Base-by-base conservation (phyloP, 2,888 invertebrate genomes). In the Tuberolachnus salignus region DNA sequence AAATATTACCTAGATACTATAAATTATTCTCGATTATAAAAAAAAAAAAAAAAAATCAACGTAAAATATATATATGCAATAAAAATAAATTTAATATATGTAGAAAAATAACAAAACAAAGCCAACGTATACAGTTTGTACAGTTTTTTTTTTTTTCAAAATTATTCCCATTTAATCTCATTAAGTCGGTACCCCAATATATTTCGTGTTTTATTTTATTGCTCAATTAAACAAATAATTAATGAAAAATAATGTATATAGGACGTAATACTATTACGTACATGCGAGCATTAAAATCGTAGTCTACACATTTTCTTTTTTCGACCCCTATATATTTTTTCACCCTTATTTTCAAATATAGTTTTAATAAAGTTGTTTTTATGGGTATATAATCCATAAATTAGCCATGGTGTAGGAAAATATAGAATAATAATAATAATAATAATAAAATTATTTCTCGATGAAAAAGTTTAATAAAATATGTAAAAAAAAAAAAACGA, bases 251-350 rank as follows among this genome's bases (percentile, higher is more conserved):
- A 34, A 34, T 34, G 6, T 34, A 34, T 3, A 3, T 4, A 6
- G 34, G 3, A 34, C 34, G 34, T 6, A 34, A 34, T 4, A 34
- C 3, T 59, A 59, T 46, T 46, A 49, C 19, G 23, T n/a, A 23
- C 57, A 19, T 72, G 72, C 72, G 72, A 61, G 72, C 49, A 19
- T 26, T 51, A 26, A 72, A 72, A 72, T 72, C 71, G 19, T 51
- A 51, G 57, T 57, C 23, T 57, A 71, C 57, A 23, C 21, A 42
- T 55, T 34, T 19, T n/a, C 19, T 53, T 4, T 34, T 34, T 61
- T 72, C 49, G 61, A 61, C 49, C 59, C 19, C 13, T 49, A 34
- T 19, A 61, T 21, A 19, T 49, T 26, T 49, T 26, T 59, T 49
- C 34, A 49, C 34, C 49, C 59, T 61, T 10, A 72, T 49, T 61